Evolutionary conservation across 2,888 invertebrate genomes (phyloP).

Genomic region (Coremacera marginata): DNA sequence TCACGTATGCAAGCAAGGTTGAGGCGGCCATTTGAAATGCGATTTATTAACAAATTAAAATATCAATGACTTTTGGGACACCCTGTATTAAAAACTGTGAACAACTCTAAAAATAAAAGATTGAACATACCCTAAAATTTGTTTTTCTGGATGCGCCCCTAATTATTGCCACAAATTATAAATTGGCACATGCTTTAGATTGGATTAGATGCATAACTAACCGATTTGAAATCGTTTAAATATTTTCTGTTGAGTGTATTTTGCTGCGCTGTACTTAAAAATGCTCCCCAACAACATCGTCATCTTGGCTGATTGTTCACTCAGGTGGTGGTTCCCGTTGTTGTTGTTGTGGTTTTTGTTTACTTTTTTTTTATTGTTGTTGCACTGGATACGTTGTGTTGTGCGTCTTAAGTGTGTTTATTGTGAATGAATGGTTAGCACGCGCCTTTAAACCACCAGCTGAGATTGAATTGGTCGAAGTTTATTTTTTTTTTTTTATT

Average conservation of each 20-base stretch:
- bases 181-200: too few relatives aligned
- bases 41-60: too few relatives aligned
- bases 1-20: too few relatives aligned
- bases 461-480: constrained; percentile 47
- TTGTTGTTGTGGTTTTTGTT: not conserved
- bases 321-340: constrained; percentile 13
- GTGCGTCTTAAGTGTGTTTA: constrained; percentile 38
- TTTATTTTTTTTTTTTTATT: constrained; percentile 31
- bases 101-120: too few relatives aligned
- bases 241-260: not conserved
- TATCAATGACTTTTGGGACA: too few relatives aligned
- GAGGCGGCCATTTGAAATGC: too few relatives aligned
- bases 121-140: too few relatives aligned
- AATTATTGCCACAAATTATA: too few relatives aligned
- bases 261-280: not conserved
- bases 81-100: too few relatives aligned
- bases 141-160: too few relatives aligned
- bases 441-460: constrained; percentile 51
- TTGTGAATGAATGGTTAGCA: constrained; percentile 48
- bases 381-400: constrained; percentile 6
- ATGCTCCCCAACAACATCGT: constrained; percentile 2
- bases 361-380: constrained; percentile 11
- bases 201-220: too few relatives aligned
- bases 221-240: not conserved
- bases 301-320: constrained; percentile 27